Conservation (phyloP, 1,140 invertebrate genomes). For the Hylyphantes graminicola region DNA sequence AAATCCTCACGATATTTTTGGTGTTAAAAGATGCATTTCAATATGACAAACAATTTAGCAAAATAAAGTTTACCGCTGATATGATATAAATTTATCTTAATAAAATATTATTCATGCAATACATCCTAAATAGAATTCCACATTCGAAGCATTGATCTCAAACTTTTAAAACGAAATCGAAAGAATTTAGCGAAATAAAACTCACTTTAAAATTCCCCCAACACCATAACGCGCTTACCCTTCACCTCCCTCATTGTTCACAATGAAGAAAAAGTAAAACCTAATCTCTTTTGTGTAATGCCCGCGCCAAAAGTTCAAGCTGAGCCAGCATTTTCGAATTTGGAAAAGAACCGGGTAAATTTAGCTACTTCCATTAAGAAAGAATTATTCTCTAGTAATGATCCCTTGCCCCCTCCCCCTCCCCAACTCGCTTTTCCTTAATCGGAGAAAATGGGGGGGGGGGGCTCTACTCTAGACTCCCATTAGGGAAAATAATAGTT, state of each 20-base stretch:
- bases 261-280: background rate
- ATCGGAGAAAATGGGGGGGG: no score
- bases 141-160: no score
- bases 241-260: background rate
- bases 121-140: no score
- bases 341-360: constrained; percentile 6
- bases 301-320: constrained; percentile 16
- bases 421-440: no score
- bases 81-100: no score
- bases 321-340: constrained; percentile 49
- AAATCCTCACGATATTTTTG: no score
- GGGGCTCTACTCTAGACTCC: background rate
- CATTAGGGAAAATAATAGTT: constrained; percentile 56
- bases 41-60: no score
- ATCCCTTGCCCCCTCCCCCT: background rate
- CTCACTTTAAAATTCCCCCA: constrained; percentile 25
- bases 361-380: constrained; percentile 51
- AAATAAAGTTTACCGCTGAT: no score
- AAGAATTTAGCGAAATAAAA: background rate
- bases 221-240: background rate
- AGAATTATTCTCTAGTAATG: constrained; percentile 41
- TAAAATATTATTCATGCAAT: no score
- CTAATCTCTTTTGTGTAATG: constrained; percentile 5
- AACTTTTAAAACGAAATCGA: no score
- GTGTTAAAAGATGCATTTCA: no score